phyloP scores from a whole-genome alignment of 2,113 vertebrate genomes.

The Alethe diademata region DNA sequence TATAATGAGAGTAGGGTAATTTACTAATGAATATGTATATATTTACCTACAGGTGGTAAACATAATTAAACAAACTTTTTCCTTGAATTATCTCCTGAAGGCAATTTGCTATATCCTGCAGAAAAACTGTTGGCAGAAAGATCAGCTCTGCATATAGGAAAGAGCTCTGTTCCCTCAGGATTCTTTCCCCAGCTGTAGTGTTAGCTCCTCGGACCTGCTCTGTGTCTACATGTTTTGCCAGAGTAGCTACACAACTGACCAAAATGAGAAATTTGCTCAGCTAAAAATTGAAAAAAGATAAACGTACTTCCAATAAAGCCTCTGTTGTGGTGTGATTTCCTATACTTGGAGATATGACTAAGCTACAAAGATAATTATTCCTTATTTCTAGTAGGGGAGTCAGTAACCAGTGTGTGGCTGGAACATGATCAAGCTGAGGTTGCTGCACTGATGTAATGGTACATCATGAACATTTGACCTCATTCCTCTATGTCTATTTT shows the following conservation, averaged over 20 bases:
- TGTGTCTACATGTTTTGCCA: not conserved
- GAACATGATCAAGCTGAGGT: not conserved
- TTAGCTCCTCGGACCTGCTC: not conserved
- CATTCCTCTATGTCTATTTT: not conserved
- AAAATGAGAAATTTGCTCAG: not conserved
- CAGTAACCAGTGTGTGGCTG: not conserved
- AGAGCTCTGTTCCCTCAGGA: accelerated
- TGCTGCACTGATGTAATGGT: not conserved
- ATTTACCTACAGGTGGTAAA: not conserved
- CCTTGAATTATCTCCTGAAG: not conserved
- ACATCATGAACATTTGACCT: not conserved
- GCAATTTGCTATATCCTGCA: not conserved
- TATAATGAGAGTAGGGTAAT: not conserved
- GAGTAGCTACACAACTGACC: not conserved
- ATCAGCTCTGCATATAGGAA: not conserved
- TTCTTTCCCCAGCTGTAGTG: not conserved
- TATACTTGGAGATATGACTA: not conserved
- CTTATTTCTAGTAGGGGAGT: not conserved
- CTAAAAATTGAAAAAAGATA: not conserved
- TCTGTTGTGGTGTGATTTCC: not conserved
- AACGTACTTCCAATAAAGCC: not conserved
- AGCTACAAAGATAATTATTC: not conserved
- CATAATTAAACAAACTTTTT: not conserved
- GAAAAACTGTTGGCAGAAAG: not conserved
- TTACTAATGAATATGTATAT: not conserved